Percentiles rank a stretch among this genome's conserved stretches.
phyloP scores from a whole-genome alignment of 2,888 invertebrate genomes.

The Eupithecia centaureata region DNA sequence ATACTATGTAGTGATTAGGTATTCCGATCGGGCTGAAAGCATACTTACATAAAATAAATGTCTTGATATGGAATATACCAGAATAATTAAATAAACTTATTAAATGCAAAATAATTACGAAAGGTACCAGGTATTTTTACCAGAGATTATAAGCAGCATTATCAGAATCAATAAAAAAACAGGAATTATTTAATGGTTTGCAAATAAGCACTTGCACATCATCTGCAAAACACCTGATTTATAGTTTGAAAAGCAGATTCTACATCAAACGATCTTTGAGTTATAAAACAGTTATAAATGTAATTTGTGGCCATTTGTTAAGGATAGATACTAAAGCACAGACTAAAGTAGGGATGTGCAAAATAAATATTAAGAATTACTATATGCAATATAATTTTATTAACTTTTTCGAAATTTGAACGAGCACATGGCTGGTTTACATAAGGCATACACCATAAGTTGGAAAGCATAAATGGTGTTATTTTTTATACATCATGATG shows the following conservation, averaged over 20 bases:
- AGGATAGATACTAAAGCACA: not conserved
- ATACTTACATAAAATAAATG: too few relatives aligned
- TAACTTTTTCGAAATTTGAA: not conserved
- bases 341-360: conserved; percentile 19
- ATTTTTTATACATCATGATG: too few relatives aligned
- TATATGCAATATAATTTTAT: not conserved
- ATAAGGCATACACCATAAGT: too few relatives aligned
- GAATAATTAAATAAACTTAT: too few relatives aligned
- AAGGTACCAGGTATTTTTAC: too few relatives aligned
- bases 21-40: too few relatives aligned
- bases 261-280: conserved; percentile 21
- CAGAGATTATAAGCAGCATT: not conserved
- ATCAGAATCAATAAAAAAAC: not conserved
- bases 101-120: too few relatives aligned
- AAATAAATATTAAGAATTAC: not conserved
- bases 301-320: conserved; percentile 26
- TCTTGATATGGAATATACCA: too few relatives aligned
- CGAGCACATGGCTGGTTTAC: too few relatives aligned
- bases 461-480: too few relatives aligned
- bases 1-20: too few relatives aligned
- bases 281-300: conserved; percentile 10
- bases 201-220: not conserved
- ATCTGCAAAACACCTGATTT: not conserved
- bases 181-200: conserved; percentile 1
- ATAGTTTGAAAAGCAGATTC: conserved; percentile 17